A percentile compares a stretch with the other conserved stretches of the same genome.
Evolutionary conservation across 2,797 vertebrate genomes (phyloP).

Genomic region (Labroides dimidiatus): DNA sequence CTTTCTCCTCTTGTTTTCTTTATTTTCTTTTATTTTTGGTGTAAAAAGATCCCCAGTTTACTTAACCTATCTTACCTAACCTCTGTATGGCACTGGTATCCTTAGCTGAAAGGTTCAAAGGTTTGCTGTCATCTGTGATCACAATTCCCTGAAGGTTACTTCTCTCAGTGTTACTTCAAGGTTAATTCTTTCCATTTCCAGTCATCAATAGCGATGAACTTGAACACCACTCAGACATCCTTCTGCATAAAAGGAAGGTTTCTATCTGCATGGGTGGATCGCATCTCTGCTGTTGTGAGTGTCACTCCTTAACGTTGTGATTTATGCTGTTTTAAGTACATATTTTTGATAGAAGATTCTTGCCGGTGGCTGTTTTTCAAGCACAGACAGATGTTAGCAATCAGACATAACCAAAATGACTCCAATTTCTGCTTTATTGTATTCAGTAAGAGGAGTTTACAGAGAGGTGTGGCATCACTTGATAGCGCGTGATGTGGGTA

Average conservation of each 20-base stretch:
- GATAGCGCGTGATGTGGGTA: conserved; percentile 37
- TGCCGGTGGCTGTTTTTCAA: conserved; percentile 35
- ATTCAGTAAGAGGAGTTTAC: conserved; percentile 31
- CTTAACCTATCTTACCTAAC: no score
- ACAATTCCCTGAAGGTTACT: conserved; percentile 10
- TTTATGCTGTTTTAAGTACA: conserved; percentile 40
- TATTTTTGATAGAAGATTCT: conserved; percentile 32
- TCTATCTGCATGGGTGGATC: conserved; percentile 34
- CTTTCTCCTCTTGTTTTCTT: no score
- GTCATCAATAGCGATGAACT: neutral
- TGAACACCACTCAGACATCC: conserved; percentile 5
- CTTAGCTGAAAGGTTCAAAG: neutral
- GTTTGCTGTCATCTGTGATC: conserved; percentile 14
- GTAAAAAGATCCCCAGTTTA: no score
- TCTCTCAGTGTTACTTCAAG: conserved; percentile 1
- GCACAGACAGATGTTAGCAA: conserved; percentile 55
- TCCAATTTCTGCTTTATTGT: conserved; percentile 37
- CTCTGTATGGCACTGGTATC: neutral
- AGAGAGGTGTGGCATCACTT: conserved; percentile 43
- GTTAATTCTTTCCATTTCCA: neutral
- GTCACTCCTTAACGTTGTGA: conserved; percentile 37
- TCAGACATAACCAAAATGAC: conserved; percentile 33
- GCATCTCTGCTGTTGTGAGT: conserved; percentile 37
- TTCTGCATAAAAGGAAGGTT: conserved; percentile 8
- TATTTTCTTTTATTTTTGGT: no score